Evolutionary conservation across 2,888 invertebrate genomes (phyloP).

Genomic region (Drosophila merina): DNA sequence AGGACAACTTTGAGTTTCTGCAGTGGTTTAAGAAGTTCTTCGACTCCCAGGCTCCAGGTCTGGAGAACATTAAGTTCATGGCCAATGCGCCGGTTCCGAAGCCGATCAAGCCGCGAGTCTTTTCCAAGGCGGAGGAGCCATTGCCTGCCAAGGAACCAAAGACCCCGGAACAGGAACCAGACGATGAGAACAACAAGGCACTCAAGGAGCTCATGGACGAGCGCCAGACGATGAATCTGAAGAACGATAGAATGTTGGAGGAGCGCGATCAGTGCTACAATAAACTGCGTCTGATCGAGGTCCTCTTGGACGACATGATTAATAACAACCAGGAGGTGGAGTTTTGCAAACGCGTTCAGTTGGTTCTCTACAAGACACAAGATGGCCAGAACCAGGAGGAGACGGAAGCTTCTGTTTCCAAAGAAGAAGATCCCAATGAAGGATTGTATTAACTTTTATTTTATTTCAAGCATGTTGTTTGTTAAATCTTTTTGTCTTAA

Average conservation of each 20-base stretch:
- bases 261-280: slow-evolving; percentile 68
- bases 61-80: slow-evolving; percentile 85
- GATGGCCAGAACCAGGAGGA: slow-evolving; percentile 37
- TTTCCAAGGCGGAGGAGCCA: slow-evolving; percentile 35
- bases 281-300: slow-evolving; percentile 74
- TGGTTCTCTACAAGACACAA: slow-evolving; percentile 60
- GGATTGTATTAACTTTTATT: slow-evolving; percentile 44
- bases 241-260: slow-evolving; percentile 14
- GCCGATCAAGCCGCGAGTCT: slow-evolving; percentile 48
- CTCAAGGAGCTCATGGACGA: slow-evolving; percentile 17
- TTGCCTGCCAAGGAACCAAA: background rate
- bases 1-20: slow-evolving; percentile 99
- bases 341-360: slow-evolving; percentile 63
- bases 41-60: slow-evolving; percentile 97
- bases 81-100: slow-evolving; percentile 55
- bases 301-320: slow-evolving; percentile 59
- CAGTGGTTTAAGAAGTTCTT: slow-evolving; percentile 99
- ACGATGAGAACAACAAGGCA: background rate
- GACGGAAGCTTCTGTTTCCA: slow-evolving; percentile 2
- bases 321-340: slow-evolving; percentile 54
- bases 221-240: slow-evolving; percentile 14
- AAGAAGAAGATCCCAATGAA: slow-evolving; percentile 37
- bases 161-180: background rate
- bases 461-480: background rate
- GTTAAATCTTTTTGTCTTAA: slow-evolving; percentile 14